A percentile compares a stretch with the other conserved stretches of the same genome.
Conservation (phyloP, 2,797 vertebrate species). For the Thunnus albacares region DNA sequence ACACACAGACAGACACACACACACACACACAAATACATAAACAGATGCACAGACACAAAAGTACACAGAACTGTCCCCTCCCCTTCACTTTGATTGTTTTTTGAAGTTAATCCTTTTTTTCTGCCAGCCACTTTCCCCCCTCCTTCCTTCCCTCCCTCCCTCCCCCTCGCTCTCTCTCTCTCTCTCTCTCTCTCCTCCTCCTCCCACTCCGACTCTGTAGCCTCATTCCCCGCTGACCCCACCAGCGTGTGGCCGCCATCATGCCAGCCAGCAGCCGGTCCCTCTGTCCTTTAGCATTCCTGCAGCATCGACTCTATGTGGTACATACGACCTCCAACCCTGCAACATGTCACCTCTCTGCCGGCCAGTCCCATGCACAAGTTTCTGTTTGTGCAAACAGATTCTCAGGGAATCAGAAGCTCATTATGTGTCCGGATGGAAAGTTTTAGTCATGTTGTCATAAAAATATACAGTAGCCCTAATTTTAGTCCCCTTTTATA, state of each 20-base stretch:
- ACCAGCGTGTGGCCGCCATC: constrained; percentile 71
- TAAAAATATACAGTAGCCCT: background rate
- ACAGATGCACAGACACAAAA: constrained; percentile 36
- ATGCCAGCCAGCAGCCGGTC: constrained; percentile 69
- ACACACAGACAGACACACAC: constrained; percentile 13
- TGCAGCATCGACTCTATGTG: constrained; percentile 53
- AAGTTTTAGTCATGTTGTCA: background rate
- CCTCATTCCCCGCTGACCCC: constrained; percentile 73
- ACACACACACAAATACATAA: constrained; percentile 36
- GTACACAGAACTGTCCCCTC: constrained; percentile 29
- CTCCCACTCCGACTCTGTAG: constrained; percentile 29
- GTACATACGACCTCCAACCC: constrained; percentile 56
- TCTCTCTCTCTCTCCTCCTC: constrained; percentile 12
- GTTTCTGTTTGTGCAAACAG: constrained; percentile 5
- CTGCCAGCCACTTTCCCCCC: constrained; percentile 34
- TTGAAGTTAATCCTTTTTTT: constrained; percentile 74
- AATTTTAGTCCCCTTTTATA: background rate
- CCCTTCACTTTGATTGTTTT: constrained; percentile 77
- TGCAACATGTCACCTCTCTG: constrained; percentile 64
- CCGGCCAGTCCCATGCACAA: constrained; percentile 17
- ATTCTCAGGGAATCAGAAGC: background rate
- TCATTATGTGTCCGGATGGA: background rate
- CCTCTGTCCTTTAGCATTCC: constrained; percentile 72
- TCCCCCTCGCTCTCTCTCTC: constrained; percentile 4
- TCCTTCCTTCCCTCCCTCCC: background rate